Evolutionary conservation across 2,888 invertebrate species (phyloP).

Genomic region (Folsomia manolachei): DNA sequence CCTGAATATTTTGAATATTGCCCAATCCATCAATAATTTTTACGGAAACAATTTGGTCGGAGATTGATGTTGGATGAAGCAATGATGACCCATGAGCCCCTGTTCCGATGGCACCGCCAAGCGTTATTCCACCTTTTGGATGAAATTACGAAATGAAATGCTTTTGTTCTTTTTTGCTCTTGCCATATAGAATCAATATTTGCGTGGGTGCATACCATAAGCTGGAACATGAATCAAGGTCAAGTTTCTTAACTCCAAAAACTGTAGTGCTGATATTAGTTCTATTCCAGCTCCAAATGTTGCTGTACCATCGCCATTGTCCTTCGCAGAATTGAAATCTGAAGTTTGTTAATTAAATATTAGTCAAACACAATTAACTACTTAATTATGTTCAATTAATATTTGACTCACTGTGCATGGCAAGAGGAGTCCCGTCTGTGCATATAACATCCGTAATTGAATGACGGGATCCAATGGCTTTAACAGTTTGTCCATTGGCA

Average conservation of each 20-base stretch:
- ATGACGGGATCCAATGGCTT: slow-evolving; percentile 28
- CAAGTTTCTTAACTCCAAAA: slow-evolving; percentile 5
- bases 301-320: slow-evolving; percentile 7
- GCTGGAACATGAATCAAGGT: slow-evolving; percentile 18
- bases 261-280: neutral
- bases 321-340: neutral
- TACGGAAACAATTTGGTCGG: slow-evolving; percentile 16
- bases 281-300: slow-evolving; percentile 14
- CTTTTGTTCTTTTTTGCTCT: too few relatives aligned
- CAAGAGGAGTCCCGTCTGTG: slow-evolving; percentile 27
- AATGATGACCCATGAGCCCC: slow-evolving; percentile 23
- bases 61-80: slow-evolving; percentile 5
- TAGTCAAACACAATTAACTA: too few relatives aligned
- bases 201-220: too few relatives aligned
- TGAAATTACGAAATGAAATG: too few relatives aligned
- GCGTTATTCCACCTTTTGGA: slow-evolving; percentile 23
- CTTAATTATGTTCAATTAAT: too few relatives aligned
- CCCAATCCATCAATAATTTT: slow-evolving; percentile 28
- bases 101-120: slow-evolving; percentile 29
- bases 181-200: too few relatives aligned
- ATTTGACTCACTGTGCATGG: too few relatives aligned
- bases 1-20: slow-evolving; percentile 13
- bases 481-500: slow-evolving; percentile 17
- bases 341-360: too few relatives aligned
- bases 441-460: slow-evolving; percentile 34